Evolutionary conservation across 2,113 vertebrate genomes (phyloP).

Genomic region (Nipponia nippon): DNA sequence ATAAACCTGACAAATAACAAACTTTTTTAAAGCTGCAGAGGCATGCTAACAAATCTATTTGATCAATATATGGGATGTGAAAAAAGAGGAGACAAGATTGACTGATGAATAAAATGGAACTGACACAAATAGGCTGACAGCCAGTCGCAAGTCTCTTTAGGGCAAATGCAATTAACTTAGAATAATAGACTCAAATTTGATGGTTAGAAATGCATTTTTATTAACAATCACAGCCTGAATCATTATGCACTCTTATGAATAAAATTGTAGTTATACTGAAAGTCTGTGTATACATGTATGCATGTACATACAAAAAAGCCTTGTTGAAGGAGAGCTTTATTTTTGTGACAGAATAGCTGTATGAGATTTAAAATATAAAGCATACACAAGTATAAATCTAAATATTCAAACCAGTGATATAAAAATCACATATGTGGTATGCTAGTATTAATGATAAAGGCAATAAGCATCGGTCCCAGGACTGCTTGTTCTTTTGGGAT

Average conservation of each 20-base stretch:
- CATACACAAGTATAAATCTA: conserved; percentile 64
- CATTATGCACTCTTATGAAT: conserved; percentile 78
- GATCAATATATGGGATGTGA: conserved; percentile 76
- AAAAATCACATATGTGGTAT: conserved; percentile 54
- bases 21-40: conserved; percentile 60
- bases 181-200: conserved; percentile 86
- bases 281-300: conserved; percentile 62
- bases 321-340: conserved; percentile 46
- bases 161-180: conserved; percentile 88
- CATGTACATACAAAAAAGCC: conserved; percentile 35
- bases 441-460: conserved; percentile 64
- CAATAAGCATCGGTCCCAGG: conserved; percentile 67
- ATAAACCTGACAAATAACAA: conserved; percentile 67
- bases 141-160: conserved; percentile 83
- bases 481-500: conserved; percentile 73
- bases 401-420: conserved; percentile 66
- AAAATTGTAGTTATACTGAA: conserved; percentile 73
- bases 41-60: conserved; percentile 74
- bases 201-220: conserved; percentile 84
- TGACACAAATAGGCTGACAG: conserved; percentile 84
- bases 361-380: conserved; percentile 66
- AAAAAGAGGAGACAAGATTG: conserved; percentile 78
- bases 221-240: conserved; percentile 79
- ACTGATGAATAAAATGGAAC: conserved; percentile 80
- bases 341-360: conserved; percentile 53